These are phyloP conservation scores for Hyperoplus lanceolatus DNA, from an alignment of 2,797 vertebrate genomes.

Conservation along the genomic window DNA sequence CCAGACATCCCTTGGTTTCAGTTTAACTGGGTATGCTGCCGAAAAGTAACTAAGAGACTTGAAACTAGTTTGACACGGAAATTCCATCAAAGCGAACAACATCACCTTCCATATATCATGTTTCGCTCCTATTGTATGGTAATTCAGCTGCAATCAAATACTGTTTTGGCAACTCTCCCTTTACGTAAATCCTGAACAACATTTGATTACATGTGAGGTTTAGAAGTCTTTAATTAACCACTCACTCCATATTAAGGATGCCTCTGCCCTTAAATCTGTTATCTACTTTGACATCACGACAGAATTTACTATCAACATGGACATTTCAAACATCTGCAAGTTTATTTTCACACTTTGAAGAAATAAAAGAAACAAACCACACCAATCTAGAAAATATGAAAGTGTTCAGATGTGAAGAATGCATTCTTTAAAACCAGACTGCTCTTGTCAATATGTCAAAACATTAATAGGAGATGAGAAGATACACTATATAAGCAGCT, in stretches of 20 bases:
- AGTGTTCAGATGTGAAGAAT: background rate
- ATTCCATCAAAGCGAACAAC: slow-evolving; percentile 5
- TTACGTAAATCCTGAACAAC: background rate
- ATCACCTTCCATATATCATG: background rate
- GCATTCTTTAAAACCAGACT: background rate
- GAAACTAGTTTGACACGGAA: background rate
- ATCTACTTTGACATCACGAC: background rate
- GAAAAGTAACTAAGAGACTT: slow-evolving; percentile 1
- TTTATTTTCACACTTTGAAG: background rate
- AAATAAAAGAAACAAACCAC: background rate
- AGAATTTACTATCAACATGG: background rate
- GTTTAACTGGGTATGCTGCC: slow-evolving; percentile 6
- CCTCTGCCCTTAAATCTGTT: background rate
- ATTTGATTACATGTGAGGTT: background rate
- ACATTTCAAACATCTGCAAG: background rate
- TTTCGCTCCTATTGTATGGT: background rate
- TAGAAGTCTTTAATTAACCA: too few relatives aligned
- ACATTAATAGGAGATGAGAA: background rate
- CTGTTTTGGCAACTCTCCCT: background rate
- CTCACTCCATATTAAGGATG: background rate
- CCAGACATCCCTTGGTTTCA: background rate
- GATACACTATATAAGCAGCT: background rate
- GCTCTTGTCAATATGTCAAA: slow-evolving; percentile 8
- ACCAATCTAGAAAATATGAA: background rate
- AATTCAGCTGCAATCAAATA: background rate